Evolutionary conservation across 2,888 invertebrate species (phyloP), one percentile per base, ranked within the genome.

Genomic region (Podotricha telesiphe): DNA sequence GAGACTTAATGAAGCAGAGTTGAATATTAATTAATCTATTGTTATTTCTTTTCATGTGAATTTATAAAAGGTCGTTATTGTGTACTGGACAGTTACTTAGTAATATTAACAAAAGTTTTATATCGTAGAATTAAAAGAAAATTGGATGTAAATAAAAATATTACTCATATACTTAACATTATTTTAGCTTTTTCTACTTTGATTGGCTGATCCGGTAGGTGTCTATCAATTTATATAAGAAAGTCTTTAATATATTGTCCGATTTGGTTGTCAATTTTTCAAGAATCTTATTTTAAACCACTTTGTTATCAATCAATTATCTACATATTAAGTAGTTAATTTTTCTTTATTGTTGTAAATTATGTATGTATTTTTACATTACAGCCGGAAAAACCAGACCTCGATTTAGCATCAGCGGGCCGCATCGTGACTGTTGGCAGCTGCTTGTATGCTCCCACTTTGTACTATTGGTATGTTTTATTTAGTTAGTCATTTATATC

Each of bases 381-480:
- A 42, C 82, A 91, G 90, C 80, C 82, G n/a, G 86, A 88, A 73
- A 87, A 88, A 50, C 85, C 88, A 0, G 86, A 87, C 0, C 73
- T 86, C 1, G 84, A 91, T 68, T 77, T 82, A 0, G 71, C 71
- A 4, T 74, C 85, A 1, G 88, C 87, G 1, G 84, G 79, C 0
- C 85, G 88, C 0, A 78, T 92, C 11, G 86, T 84, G 0, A 70
- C 80, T 0, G 86, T 87, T 0, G 93, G 93, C 37, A 88, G 87
- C 67, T 79, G 81, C 8, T 67, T 93, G 5, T 92, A 91, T 71
- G 86, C 91, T 1, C 88, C 90, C 1, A 81, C 84, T 2, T 77
- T 90, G 15, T 88, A 84, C 76, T 85, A 79, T 71, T 92, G 91
- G 91, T 89, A 84, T 64, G 78, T 47, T 20, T 10, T n/a, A n/a